Evolutionary conservation across 2,888 invertebrate species (phyloP), one percentile per base, ranked within the genome.

Genomic region (Pterostichus madidus): DNA sequence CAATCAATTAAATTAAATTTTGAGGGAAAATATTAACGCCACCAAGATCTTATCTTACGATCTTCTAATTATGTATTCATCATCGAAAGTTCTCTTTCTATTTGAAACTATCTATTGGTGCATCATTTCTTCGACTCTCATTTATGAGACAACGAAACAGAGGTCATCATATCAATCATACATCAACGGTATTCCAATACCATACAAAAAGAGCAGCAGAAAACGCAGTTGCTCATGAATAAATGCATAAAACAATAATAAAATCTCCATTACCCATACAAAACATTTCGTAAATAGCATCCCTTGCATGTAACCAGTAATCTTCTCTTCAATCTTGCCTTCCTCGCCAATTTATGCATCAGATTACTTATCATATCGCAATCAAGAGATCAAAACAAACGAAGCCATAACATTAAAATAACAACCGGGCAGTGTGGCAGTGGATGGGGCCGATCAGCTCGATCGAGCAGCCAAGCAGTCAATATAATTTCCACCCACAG

Each of bases 351-450:
- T 71, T 71, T 71, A 71, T 71, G 68, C 68, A 71, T 71, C 68
- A 71, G 68, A 75, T 75, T 75, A 75, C 49, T 75, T 75, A 75
- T 75, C 75, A 75, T 75, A 75, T 75, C 75, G 75, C 75, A 75
- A 75, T 75, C 75, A 75, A 75, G 75, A 52, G 75, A 75, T 75
- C 49, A 75, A 75, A 75, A 75, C 75, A 75, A 75, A 75, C 75
- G 52, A 52, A 75, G 52, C 75, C 75, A 75, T 75, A 75, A 75
- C 75, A 75, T 75, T 75, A 75, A 75, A 75, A 52, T 75, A 75
- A 75, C 75, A 75, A 75, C 24, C 75, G 32, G 32, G 52, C 75
- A 49, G 64, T 8, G 68, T 17, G 44, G 68, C 68, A 32, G 39
- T 56, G 17, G 56, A 13, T 17, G 17, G 17, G 64, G 64, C 7